Base-by-base conservation (phyloP, 1,140 invertebrate genomes). In the Dreissena polymorpha region DNA sequence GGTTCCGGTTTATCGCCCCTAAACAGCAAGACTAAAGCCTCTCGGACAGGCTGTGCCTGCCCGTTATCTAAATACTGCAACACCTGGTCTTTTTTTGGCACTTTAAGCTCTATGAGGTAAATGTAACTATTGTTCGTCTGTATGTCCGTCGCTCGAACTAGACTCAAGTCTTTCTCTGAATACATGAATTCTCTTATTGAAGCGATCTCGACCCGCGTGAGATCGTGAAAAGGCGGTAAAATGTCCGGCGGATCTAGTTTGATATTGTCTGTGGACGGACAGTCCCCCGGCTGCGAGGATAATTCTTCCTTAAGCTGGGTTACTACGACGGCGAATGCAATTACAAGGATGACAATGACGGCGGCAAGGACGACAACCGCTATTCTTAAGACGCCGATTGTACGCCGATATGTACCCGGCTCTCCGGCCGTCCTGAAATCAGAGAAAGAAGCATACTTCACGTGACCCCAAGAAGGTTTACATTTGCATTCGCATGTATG, bases 11-110 rank as follows among this genome's bases (percentile, higher is more conserved):
- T 82, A 71, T 91, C 89, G 27, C 91, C 91, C 12, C 88, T 86
- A 69, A 91, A 89, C 14, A 91, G 75, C 10, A 90, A 71, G 18
- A 90, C 88, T 23, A 57, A 57, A 7, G 90, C 89, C 60, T 89
- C 74, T 69, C 90, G 86, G 13, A 64, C 68, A 18, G 90, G 88
- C 51, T 71, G 13, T 21, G 75, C 80, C 10, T 64, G 55, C 2
- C 80, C 75, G 7, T 77, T 75, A 67, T 89, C 88, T 23, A 91
- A 81, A 83, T 84, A 88, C 21, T 77, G 65, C 10, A 91, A 49
- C 10, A 84, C 87, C 3, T 89, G 83, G 7, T 49, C 23, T 73
- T 91, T 91, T 13, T 85, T 70, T 12, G 88, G 88, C 21, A 86
- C 65, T 10, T 87, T 55, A 0, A 90, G 65, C n/a, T 90, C 89